Evolutionary conservation across 2,113 vertebrate species (phyloP).

Genomic region (Machaerirhynchus nigripectus): DNA sequence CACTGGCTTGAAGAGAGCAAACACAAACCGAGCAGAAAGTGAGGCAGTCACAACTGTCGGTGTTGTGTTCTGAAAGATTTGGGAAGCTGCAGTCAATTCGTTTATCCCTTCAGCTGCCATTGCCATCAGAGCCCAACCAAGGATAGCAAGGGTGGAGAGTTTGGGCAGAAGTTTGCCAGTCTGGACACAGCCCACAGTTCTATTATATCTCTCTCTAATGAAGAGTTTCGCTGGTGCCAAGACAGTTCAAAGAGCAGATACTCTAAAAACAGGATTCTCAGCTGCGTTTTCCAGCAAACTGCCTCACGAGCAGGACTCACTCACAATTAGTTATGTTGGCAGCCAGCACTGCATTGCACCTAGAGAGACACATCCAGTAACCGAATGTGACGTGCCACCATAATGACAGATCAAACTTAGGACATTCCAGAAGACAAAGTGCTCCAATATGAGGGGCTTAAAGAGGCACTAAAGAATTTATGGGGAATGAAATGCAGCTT

Average conservation of each 20-base stretch:
- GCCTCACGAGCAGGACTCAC: not conserved
- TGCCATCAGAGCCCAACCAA: not conserved
- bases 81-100: not conserved
- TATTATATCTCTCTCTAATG: not conserved
- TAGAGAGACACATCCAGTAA: conserved; percentile 24
- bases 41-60: not conserved
- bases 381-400: conserved; percentile 35
- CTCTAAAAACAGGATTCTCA: not conserved
- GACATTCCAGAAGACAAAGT: conserved; percentile 29
- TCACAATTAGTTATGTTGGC: conserved; percentile 33
- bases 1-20: not conserved
- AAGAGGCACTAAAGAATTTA: conserved; percentile 48
- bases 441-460: not conserved
- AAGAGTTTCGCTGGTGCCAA: not conserved
- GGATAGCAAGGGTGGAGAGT: not conserved
- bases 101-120: not conserved
- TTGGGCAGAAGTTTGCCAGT: not conserved
- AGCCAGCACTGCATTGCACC: not conserved
- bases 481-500: not conserved
- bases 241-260: conserved; percentile 12
- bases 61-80: not conserved
- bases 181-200: not conserved
- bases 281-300: not conserved
- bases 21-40: not conserved
- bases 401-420: not conserved